Percentiles rank a stretch among this genome's conserved stretches.
Conservation (phyloP, 53 echinoderm and acorn worm species). For the Antedon mediterranea region DNA sequence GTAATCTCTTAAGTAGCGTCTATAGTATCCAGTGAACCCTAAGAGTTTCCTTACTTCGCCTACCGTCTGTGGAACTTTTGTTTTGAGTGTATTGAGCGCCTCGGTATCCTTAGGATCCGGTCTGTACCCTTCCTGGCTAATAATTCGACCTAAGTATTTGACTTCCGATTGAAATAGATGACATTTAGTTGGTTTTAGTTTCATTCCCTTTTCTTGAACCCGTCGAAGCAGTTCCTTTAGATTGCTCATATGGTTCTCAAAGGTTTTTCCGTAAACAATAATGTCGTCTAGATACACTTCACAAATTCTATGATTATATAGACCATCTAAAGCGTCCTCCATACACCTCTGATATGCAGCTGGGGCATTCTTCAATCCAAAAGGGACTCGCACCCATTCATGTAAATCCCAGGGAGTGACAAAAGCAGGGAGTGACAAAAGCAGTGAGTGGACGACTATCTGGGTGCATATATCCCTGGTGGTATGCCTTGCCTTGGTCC, state of each 20-base stretch:
- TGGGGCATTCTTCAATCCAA: conserved; percentile 50
- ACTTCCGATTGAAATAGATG: too few species aligned
- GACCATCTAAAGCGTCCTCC: conserved; percentile 41
- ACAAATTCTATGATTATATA: conserved; percentile 36
- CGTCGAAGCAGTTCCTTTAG: conserved; percentile 19
- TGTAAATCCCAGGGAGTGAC: conserved; percentile 57
- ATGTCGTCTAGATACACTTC: conserved; percentile 54
- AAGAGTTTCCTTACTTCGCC: conserved; percentile 40
- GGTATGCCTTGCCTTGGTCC: conserved; percentile 59
- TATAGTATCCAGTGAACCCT: conserved; percentile 23
- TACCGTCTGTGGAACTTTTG: conserved; percentile 19
- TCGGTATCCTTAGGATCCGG: conserved; percentile 35
- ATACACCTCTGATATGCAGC: conserved; percentile 48
- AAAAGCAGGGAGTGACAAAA: conserved; percentile 41
- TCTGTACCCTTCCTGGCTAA: too few species aligned
- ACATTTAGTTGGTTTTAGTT: conserved; percentile 24
- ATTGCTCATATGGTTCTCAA: conserved; percentile 23
- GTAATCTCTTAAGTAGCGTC: conserved; percentile 24
- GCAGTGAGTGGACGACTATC: conserved; percentile 45
- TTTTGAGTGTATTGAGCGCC: conserved; percentile 25
- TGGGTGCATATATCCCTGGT: conserved; percentile 42
- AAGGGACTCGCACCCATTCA: conserved; percentile 44
- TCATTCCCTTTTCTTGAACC: conserved; percentile 16
- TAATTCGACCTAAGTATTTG: too few species aligned
- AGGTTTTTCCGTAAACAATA: conserved; percentile 30